Evolutionary conservation across 2,888 invertebrate genomes (phyloP).

Genomic region (Drosophila atripex): DNA sequence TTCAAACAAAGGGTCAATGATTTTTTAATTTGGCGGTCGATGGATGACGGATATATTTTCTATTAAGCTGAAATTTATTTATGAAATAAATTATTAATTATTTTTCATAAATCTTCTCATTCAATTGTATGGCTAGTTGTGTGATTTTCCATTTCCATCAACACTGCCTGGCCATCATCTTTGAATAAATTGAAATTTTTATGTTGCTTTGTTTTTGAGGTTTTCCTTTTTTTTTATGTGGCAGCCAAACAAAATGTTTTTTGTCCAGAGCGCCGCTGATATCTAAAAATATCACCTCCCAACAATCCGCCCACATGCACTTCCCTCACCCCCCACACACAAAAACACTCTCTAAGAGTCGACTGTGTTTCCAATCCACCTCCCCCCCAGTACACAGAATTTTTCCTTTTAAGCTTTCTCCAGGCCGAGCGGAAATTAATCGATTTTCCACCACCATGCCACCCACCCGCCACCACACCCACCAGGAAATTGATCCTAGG

Average conservation of each 20-base stretch:
- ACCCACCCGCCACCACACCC: neutral
- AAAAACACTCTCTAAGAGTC: no score
- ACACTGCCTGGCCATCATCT: no score
- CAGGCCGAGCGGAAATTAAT: conserved; percentile 42
- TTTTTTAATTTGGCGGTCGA: conserved; percentile 44
- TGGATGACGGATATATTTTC: no score
- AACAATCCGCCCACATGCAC: conserved; percentile 37
- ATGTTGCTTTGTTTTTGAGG: conserved; percentile 18
- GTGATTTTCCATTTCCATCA: no score
- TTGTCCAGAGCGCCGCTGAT: conserved; percentile 35
- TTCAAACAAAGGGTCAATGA: conserved; percentile 55
- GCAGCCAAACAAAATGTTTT: conserved; percentile 35
- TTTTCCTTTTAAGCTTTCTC: conserved; percentile 34
- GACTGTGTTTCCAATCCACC: neutral
- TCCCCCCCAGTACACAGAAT: conserved; percentile 3
- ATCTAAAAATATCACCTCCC: conserved; percentile 38
- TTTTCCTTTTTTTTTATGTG: neutral
- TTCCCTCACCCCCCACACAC: conserved; percentile 2
- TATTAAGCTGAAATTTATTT: no score
- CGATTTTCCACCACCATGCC: conserved; percentile 31
- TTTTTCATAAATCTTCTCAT: no score
- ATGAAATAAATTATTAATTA: no score
- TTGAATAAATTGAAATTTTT: no score
- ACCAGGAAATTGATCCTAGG: conserved; percentile 40
- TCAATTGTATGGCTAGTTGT: no score